Base-by-base conservation (phyloP, 2,797 vertebrate genomes). In the Scarus forsteni region DNA sequence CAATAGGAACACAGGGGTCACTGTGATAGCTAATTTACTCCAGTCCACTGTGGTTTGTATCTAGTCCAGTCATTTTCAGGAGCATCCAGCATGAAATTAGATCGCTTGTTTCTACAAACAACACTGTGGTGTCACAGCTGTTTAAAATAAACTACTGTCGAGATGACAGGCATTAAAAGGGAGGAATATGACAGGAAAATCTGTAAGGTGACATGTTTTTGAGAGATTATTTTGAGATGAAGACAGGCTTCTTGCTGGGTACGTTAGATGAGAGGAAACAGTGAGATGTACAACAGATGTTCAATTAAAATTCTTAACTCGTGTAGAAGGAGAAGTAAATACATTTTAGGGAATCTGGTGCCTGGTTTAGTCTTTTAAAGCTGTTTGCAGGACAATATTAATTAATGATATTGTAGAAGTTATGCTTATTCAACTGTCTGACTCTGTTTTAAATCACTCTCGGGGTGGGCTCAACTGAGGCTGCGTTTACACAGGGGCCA, bases 1-100 rank as follows among this genome's bases (percentile, higher is more conserved):
- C 68, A 7, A 55, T 13, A 10, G 58, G 45, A 70, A 70, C 48
- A 57, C 67, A 62, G 61, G 53, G 56, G 43, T 54, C 57, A 51
- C 63, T 76, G 76, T 72, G 56, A 51, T 18, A 44, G 63, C 63
- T 80, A 55, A 56, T 83, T 56, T 62, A 54, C 45, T 39, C 44
- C 54, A 42, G 16, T 55, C 18, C 59, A 19, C 40, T 64, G 55
- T 18, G 12, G 43, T 39, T 45, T 54, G 51, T 27, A 55, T 54
- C 7, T 60, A 51, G 43, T 8, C 27, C 19, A 51, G 39, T 61
- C 45, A 46, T 16, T 34, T 27, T 43, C 60, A 52, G 16, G 27
- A 1, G 12, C 71, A 57, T 38, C 12, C 66, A 19, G 58, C 57
- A 53, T 79, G 52, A 70, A 76, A 76, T 75, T 38, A 60, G 48